phyloP scores from a whole-genome alignment of 2,797 vertebrate species.

The Takifugu rubripes region DNA sequence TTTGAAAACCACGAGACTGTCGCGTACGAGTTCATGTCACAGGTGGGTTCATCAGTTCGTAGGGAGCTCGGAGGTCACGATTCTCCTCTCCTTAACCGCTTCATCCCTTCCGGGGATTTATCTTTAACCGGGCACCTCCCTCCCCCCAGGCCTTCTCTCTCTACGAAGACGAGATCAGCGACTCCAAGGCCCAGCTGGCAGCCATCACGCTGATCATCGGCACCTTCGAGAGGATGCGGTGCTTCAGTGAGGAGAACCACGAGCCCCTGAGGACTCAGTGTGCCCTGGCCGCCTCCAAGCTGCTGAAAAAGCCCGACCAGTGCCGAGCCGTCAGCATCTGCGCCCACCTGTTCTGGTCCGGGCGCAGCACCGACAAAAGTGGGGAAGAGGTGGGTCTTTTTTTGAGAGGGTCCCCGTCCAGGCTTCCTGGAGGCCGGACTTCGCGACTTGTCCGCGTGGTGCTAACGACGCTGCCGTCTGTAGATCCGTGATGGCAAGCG shows the following conservation, averaged over 20 bases:
- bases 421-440: too few species aligned
- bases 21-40: constrained; percentile 98
- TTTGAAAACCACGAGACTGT: constrained; percentile 99
- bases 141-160: constrained; percentile 88
- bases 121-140: too few species aligned
- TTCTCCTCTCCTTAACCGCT: too few species aligned
- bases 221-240: constrained; percentile 93
- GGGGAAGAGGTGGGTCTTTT: constrained; percentile 85
- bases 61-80: too few species aligned
- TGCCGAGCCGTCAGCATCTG: constrained; percentile 96
- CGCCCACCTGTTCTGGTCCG: constrained; percentile 97
- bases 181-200: constrained; percentile 97
- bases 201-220: constrained; percentile 98
- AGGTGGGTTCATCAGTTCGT: constrained; percentile 71
- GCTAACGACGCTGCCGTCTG: neutral
- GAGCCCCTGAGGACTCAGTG: constrained; percentile 96
- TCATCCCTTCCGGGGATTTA: too few species aligned
- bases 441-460: too few species aligned
- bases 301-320: constrained; percentile 97
- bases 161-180: constrained; percentile 98
- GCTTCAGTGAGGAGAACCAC: constrained; percentile 98
- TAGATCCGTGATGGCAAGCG: constrained; percentile 96
- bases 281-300: constrained; percentile 93
- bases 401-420: neutral
- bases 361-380: constrained; percentile 92